Base-by-base conservation (phyloP, 2,113 vertebrate species). In the Erpornis zantholeuca region DNA sequence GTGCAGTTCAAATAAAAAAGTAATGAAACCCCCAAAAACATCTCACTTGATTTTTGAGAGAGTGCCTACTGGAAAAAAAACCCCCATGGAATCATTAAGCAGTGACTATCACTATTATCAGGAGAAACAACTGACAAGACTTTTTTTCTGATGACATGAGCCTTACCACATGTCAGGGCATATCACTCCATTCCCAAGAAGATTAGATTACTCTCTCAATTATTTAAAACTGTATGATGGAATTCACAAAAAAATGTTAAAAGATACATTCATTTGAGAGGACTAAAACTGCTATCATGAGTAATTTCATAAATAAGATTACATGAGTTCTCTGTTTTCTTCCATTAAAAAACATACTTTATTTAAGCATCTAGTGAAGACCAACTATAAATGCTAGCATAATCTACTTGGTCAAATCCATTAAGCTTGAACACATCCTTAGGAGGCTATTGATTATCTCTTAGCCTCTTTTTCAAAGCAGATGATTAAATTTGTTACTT, bases 371-470 rank as follows among this genome's bases (percentile, higher is more conserved):
- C 22, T 82, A 80, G 35, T 42, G 63, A 87, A 86, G 12, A 78
- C 20, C 28, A 73, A 54, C 75, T 47, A n/a, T 69, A 85, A 94
- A 91, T 90, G 82, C 36, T 40, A 76, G 31, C 80, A 72, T 89
- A 82, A 90, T 61, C 60, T 91, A 31, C 45, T 86, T 81, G 44
- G 63, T 88, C 36, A 92, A 88, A 96, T 81, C 65, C 31, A 47
- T 88, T 94, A 87, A 90, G 78, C 64, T 64, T 81, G n/a, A 94
- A 31, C 40, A 78, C 10, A 27, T 72, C 80, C 72, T 56, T 81
- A 77, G 76, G 56, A 66, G 31, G 17, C 59, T 92, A 95, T 73
- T 95, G 86, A 96, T 95, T 96, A 94, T 89, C 50, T 88, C 69
- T 80, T 84, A 89, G 70, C 42, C 54, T 90, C 23, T 71, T 56